Evolutionary conservation across 2,113 vertebrate species (phyloP), one percentile per base, ranked within the genome.

Genomic region (Siniperca chuatsi): DNA sequence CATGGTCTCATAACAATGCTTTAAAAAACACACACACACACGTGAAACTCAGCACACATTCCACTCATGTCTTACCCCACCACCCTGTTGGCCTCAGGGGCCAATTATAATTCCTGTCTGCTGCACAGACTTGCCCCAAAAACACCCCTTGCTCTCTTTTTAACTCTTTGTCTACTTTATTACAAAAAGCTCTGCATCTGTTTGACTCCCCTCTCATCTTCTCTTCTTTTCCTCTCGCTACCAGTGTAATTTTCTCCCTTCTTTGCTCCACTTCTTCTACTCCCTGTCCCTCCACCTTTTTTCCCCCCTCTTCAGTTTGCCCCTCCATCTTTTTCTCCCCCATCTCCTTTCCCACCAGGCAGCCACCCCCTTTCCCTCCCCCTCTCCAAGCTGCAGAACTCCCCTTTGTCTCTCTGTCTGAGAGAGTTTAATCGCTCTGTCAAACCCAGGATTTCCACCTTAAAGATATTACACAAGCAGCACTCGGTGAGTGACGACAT

Each of bases 381-480:
- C 20, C 90, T 92, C 93, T 91, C 95, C 87, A 94, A 92, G 82
- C 91, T 94, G 91, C 93, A 93, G 91, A 87, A 78, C 62, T 92
- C 95, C 90, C 94, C 94, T 42, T 89, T 95, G 87, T 92, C 93
- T 85, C 91, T 95, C 92, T 93, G 87, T 87, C 93, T 96, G 89
- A 95, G 92, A 54, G 94, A 96, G 89, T 94, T 95, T 84, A 95
- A 93, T 93, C 93, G 92, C 90, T 94, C 92, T 61, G 89, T 95
- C 90, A 95, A 94, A 93, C 93, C 93, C 61, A 90, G 95, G 93
- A 94, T 95, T 90, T 92, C 92, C 66, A 94, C 93, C 61, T 75
- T 81, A 79, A 89, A 60, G 75, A 75, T 77, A 40, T 82, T 81
- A 60, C 66, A 66, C 77, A 91, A 81, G 77, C 25, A 20, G 40